phyloP scores from a whole-genome alignment of 2,888 invertebrate species.

The Brassicogethes aeneus region DNA sequence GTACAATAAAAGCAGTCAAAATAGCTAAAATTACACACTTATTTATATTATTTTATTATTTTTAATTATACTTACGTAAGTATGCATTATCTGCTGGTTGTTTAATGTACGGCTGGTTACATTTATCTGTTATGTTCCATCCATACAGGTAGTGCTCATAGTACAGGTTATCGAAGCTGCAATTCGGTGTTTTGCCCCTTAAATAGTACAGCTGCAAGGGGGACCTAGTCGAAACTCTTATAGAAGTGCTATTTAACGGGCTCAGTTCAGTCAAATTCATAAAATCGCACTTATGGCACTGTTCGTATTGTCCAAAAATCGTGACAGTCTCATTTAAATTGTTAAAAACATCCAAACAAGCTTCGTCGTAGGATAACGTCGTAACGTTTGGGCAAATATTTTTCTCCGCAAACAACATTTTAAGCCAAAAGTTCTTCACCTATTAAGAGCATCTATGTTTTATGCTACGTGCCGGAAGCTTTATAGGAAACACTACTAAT shows the following conservation, averaged over 20 bases:
- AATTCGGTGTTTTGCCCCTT: slow-evolving; percentile 25
- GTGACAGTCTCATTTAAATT: slow-evolving; percentile 22
- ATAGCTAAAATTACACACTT: slow-evolving; percentile 30
- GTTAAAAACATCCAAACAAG: slow-evolving; percentile 38
- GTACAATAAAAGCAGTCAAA: slow-evolving; percentile 37
- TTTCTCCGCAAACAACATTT: too few species aligned
- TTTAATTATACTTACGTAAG: slow-evolving; percentile 32
- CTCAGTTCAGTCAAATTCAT: slow-evolving; percentile 27
- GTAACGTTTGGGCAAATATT: too few species aligned
- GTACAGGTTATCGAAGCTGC: slow-evolving; percentile 30
- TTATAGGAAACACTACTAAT: too few species aligned
- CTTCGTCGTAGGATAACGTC: slow-evolving; percentile 37
- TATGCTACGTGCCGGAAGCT: too few species aligned
- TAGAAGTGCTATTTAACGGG: slow-evolving; percentile 24
- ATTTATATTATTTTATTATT: slow-evolving; percentile 2
- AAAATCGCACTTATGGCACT: slow-evolving; percentile 37
- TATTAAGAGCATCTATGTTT: too few species aligned
- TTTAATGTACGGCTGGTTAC: slow-evolving; percentile 32
- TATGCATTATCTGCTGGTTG: slow-evolving; percentile 39
- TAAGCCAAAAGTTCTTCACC: too few species aligned
- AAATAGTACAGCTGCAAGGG: slow-evolving; percentile 28
- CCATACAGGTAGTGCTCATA: slow-evolving; percentile 39
- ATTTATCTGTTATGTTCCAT: slow-evolving; percentile 35
- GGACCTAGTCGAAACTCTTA: slow-evolving; percentile 36
- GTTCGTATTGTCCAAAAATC: slow-evolving; percentile 35